Evolutionary conservation across 2,888 invertebrate species (phyloP).

Genomic region (Diadromus collaris): DNA sequence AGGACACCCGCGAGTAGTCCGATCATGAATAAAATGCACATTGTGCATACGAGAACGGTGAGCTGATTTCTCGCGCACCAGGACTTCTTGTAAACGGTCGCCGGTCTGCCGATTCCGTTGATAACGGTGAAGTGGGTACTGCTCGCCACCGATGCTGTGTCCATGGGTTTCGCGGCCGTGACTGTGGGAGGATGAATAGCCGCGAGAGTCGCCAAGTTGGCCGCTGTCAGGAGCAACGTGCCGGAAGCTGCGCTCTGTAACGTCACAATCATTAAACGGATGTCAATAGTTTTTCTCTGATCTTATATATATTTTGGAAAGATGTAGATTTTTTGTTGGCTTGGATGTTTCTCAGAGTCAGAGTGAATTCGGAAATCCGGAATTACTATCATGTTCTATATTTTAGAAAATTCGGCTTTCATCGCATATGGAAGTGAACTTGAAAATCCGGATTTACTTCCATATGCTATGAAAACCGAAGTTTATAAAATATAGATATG

Average conservation of each 20-base stretch:
- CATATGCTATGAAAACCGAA: no score
- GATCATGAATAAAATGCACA: constrained; percentile 90
- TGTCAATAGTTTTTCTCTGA: neutral
- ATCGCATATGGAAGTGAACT: no score
- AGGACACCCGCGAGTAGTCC: constrained; percentile 91
- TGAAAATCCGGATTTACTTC: no score
- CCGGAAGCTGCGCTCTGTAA: constrained; percentile 91
- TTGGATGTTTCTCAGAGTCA: no score
- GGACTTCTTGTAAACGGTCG: constrained; percentile 83
- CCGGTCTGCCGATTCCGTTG: constrained; percentile 86
- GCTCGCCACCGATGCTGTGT: constrained; percentile 89
- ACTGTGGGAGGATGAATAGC: constrained; percentile 79
- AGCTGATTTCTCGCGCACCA: constrained; percentile 91
- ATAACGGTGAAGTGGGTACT: constrained; percentile 94
- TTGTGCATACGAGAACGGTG: constrained; percentile 90
- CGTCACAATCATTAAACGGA: constrained; percentile 43
- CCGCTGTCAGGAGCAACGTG: constrained; percentile 89
- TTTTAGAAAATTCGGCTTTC: no score
- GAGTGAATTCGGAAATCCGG: no score
- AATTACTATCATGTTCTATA: no score
- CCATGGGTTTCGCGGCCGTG: constrained; percentile 82
- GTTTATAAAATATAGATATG: no score
- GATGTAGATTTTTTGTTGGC: no score
- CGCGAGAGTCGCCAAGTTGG: constrained; percentile 83
- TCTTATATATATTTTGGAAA: no score